Percentiles rank a stretch among this genome's conserved stretches.
phyloP scores from a whole-genome alignment of 64 coral and sea anemone genomes.

The Cladopsammia gracilis region DNA sequence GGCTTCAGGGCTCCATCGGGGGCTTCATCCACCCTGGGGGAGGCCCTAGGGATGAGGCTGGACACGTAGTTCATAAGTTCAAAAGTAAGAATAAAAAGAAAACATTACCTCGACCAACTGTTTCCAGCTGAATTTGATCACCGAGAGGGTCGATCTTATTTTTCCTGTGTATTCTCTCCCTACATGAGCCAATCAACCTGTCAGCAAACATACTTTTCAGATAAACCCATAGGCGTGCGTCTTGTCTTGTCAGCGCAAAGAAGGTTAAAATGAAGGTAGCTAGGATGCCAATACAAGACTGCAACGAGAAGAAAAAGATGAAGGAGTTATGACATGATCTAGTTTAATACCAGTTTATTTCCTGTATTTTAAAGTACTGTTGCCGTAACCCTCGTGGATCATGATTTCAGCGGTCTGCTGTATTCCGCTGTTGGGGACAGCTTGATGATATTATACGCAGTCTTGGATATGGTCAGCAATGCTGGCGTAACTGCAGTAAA shows the following conservation, averaged over 20 bases:
- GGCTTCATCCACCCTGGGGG: too few species aligned
- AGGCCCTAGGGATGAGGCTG: too few species aligned
- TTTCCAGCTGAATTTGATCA: not conserved
- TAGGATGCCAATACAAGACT: constrained; percentile 90
- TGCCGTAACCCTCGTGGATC: too few species aligned
- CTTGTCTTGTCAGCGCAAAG: constrained; percentile 86
- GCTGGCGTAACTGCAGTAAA: too few species aligned
- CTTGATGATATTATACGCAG: too few species aligned
- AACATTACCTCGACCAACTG: constrained; percentile 23
- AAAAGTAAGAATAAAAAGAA: not conserved
- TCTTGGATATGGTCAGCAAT: too few species aligned
- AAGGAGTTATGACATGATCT: too few species aligned
- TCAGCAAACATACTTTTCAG: constrained; percentile 33
- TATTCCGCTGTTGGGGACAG: too few species aligned
- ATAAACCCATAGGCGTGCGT: constrained; percentile 70
- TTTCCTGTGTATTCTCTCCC: not conserved
- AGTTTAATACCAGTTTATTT: too few species aligned
- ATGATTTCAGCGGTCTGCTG: too few species aligned
- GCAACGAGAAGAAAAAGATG: not conserved
- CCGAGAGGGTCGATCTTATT: not conserved
- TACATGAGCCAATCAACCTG: not conserved
- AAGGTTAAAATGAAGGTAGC: constrained; percentile 58
- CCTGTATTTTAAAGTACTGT: too few species aligned
- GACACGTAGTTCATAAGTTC: not conserved
- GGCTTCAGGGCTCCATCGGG: too few species aligned